phyloP scores from a whole-genome alignment of 2,113 vertebrate species.

The Macquaria australasica region DNA sequence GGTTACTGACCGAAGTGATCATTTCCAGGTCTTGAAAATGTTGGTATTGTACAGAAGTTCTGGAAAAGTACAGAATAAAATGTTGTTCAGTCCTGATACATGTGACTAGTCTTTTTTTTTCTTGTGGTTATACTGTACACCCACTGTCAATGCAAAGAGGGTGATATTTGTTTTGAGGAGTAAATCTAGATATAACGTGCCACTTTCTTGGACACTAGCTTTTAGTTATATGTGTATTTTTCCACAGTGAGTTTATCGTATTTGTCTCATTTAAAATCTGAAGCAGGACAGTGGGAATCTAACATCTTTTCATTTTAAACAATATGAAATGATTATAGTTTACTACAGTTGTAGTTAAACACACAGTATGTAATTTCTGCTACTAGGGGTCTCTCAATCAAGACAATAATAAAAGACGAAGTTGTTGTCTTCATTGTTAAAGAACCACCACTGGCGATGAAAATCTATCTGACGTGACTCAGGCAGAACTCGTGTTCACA shows the following conservation, averaged over 20 bases:
- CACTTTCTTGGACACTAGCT: background rate
- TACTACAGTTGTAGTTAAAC: no score
- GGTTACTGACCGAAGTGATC: slow-evolving; percentile 1
- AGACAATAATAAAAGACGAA: no score
- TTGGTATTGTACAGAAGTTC: slow-evolving; percentile 62
- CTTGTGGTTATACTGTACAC: background rate
- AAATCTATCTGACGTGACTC: no score
- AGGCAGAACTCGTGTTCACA: no score
- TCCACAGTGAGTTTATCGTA: background rate
- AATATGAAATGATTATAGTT: no score
- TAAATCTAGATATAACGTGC: background rate
- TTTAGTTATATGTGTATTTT: background rate
- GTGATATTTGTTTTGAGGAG: background rate
- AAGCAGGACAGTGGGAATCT: background rate
- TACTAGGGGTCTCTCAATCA: no score
- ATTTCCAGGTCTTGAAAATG: slow-evolving; percentile 37
- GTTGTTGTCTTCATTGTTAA: no score
- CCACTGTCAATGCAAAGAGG: background rate
- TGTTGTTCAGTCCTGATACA: slow-evolving; percentile 57
- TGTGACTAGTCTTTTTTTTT: background rate
- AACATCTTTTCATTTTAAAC: background rate
- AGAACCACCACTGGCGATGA: no score
- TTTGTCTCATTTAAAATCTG: no score
- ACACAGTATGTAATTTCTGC: no score
- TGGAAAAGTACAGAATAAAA: slow-evolving; percentile 65